These are phyloP conservation scores for Manacus vitellinus DNA, from an alignment of 2,113 vertebrate species.

Conservation along the genomic window DNA sequence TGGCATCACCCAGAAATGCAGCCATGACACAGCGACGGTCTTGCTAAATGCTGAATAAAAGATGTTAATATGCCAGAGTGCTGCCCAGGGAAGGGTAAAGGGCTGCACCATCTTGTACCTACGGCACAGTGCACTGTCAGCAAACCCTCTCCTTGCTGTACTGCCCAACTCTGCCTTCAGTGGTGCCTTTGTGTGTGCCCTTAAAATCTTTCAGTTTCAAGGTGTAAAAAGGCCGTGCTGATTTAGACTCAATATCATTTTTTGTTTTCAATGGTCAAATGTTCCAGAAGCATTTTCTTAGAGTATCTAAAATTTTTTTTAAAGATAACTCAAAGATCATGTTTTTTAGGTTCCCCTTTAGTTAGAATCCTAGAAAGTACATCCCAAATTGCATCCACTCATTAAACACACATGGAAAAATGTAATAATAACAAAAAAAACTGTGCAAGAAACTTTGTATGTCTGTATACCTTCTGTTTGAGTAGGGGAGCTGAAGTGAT, in stretches of 20 bases:
- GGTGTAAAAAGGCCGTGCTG: not conserved
- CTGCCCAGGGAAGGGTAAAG: not conserved
- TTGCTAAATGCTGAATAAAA: constrained; percentile 34
- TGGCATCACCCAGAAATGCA: constrained; percentile 1
- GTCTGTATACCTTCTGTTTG: not conserved
- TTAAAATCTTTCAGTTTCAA: not conserved
- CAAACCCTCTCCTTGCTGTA: not conserved
- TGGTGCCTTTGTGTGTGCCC: not conserved
- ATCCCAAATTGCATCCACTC: not conserved
- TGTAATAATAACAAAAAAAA: not conserved
- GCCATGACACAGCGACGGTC: not conserved
- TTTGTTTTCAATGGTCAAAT: not conserved
- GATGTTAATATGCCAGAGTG: not conserved
- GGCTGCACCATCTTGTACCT: not conserved
- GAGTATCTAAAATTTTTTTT: not conserved
- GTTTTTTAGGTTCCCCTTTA: not conserved
- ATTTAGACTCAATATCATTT: not conserved
- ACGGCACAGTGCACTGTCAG: not conserved
- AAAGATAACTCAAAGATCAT: not conserved
- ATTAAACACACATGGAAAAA: not conserved
- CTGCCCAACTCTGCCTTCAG: not conserved
- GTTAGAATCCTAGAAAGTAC: not conserved
- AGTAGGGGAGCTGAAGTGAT: not conserved
- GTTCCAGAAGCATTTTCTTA: not conserved
- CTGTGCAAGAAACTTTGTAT: not conserved